Percentiles rank a stretch among this genome's conserved stretches.
Conservation (phyloP, 2,113 vertebrate genomes). For the Scophthalmus maximus region DNA sequence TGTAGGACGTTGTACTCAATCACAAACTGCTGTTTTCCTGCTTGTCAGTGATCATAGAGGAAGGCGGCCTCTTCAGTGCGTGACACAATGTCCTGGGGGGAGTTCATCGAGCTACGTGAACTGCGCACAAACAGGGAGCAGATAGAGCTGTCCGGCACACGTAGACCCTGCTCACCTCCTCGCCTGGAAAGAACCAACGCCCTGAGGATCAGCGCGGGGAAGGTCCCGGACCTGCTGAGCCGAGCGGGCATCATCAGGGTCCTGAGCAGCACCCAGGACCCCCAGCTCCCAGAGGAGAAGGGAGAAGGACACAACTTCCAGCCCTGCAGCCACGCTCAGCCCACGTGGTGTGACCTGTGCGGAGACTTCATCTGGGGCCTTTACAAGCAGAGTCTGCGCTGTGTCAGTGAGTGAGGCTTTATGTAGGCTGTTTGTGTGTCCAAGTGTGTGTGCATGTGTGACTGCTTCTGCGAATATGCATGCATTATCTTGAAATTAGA, state of each 20-base stretch:
- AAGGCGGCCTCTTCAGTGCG: conserved; percentile 20
- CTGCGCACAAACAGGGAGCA: conserved; percentile 64
- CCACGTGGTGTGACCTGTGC: conserved; percentile 96
- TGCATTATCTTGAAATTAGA: neutral
- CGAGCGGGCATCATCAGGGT: conserved; percentile 80
- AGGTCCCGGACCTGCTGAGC: conserved; percentile 81
- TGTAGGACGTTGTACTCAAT: neutral
- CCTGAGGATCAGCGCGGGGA: conserved; percentile 87
- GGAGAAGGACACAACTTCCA: conserved; percentile 91
- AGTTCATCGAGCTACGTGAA: conserved; percentile 84
- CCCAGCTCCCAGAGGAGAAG: conserved; percentile 70
- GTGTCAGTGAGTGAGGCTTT: conserved; percentile 86
- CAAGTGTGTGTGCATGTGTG: conserved; percentile 9
- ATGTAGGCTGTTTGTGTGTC: neutral
- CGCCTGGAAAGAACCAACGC: conserved; percentile 91
- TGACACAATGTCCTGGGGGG: conserved; percentile 72
- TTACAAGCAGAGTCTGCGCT: conserved; percentile 94
- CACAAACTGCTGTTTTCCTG: conserved; percentile 4
- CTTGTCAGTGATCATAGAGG: conserved; percentile 50
- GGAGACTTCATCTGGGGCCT: conserved; percentile 98
- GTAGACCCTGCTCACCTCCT: conserved; percentile 69
- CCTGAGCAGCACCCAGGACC: conserved; percentile 74
- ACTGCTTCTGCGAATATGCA: neutral
- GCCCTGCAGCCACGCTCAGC: conserved; percentile 87
- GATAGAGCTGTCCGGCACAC: conserved; percentile 57